Base-by-base conservation (phyloP, 2,113 vertebrate species). In the Zosterops japonicus region DNA sequence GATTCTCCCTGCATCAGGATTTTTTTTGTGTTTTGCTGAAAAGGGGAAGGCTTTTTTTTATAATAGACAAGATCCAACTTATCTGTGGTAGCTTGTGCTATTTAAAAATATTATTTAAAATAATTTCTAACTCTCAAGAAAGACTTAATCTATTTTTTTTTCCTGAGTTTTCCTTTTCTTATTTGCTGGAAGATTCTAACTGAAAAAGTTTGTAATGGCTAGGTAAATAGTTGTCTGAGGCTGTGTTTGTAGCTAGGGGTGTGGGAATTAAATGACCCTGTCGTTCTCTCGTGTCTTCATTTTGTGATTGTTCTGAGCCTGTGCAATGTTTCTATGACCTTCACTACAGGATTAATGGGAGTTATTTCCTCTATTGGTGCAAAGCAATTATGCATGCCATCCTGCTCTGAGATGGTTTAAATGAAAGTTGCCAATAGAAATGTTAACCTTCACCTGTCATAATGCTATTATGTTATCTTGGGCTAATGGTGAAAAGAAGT, bases 391-490 rank as follows among this genome's bases (percentile, higher is more conserved):
- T 77, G 82, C 75, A 95, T 89, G 70, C 91, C 91, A 87, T 91
- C 87, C 96, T 95, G 74, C 75, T 95, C 95, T 57, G 81, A 94
- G 95, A 89, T 95, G 78, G 79, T 67, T 89, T 95, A 94, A 97
- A 95, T 93, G 90, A 95, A 95, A 95, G 87, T 96, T 94, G 84
- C 90, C 88, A 83, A 85, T 87, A 71, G 88, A 96, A 95, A 94
- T 86, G 78, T 89, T 96, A 95, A 95, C 95, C 84, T 95, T 96
- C 94, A 94, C 94, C 92, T 96, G 78, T 92, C 88, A 87, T 94
- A 91, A 91, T 91, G 90, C 89, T 91, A 84, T 85, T 95, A 95
- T 93, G 75, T 95, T 94, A 94, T 95, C 89, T 83, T 87, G 50
- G 65, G 41, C 59, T 96, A 94, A 96, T 92, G 83, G 88, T 76